phyloP scores from a whole-genome alignment of 2,797 vertebrate genomes.

The Steatocranus sp. region DNA sequence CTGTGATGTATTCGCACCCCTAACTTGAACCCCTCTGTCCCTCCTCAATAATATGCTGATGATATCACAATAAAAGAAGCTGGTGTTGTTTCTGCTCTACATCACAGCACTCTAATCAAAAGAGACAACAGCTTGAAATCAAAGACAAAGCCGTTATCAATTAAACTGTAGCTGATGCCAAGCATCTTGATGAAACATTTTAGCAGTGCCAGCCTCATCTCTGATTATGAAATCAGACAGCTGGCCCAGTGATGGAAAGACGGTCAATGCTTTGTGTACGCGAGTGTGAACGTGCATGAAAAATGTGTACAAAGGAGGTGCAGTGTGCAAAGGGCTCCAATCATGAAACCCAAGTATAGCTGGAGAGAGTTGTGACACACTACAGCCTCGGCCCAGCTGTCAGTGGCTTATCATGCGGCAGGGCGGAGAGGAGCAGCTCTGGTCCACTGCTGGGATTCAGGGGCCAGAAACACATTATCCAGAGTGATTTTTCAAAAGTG shows the following conservation, averaged over 20 bases:
- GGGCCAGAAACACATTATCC: slow-evolving; percentile 60
- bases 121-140: slow-evolving; percentile 52
- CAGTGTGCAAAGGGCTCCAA: slow-evolving; percentile 1
- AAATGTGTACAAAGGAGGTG: slow-evolving; percentile 1
- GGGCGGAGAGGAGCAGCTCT: slow-evolving; percentile 23
- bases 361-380: slow-evolving; percentile 33
- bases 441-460: slow-evolving; percentile 49
- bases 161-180: slow-evolving; percentile 31
- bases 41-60: not conserved
- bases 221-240: slow-evolving; percentile 45
- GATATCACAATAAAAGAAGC: slow-evolving; percentile 13
- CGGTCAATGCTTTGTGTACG: not conserved
- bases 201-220: slow-evolving; percentile 24
- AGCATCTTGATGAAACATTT: slow-evolving; percentile 31
- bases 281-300: not conserved
- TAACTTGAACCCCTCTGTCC: not conserved
- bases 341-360: slow-evolving; percentile 19
- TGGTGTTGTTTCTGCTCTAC: not conserved
- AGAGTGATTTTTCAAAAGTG: slow-evolving; percentile 50
- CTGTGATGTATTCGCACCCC: not conserved
- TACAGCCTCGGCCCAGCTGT: slow-evolving; percentile 39
- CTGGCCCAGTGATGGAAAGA: slow-evolving; percentile 19
- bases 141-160: slow-evolving; percentile 44
- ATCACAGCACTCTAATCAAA: slow-evolving; percentile 43
- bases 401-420: slow-evolving; percentile 30